Evolutionary conservation across 2,888 invertebrate genomes (phyloP), one percentile per base, ranked within the genome.

Genomic region (Tenthredo scrophulariae): DNA sequence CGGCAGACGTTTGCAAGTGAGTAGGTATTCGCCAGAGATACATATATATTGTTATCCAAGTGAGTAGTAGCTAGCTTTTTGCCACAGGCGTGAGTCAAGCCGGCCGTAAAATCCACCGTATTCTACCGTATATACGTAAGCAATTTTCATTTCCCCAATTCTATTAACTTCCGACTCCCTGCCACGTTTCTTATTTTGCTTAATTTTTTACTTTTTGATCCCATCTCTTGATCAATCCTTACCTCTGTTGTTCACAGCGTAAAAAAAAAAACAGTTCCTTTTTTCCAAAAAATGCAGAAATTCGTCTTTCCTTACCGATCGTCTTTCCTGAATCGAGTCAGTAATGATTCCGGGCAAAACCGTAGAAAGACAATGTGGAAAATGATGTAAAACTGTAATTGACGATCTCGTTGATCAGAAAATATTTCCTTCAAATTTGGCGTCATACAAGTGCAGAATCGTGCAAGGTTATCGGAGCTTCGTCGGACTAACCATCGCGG

Each of bases 1-100:
- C 85, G 87, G 85, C 85, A 85, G 84, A 85, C 84, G 86, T 85
- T 86, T 79, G 75, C 75, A 18, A 65, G 83, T 50, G 83, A 83
- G 70, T 83, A 83, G 84, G 70, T 85, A 82, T 82, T 85, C 85
- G 79, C 85, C 54, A 85, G 85, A 85, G 85, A 70, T 79, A 58
- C 85, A 82, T 72, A 85, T 72, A 83, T 83, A 83, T 83, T 83
- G 83, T 46, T 62, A 37, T 58, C 22, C 83, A 70, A 65, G 83
- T 70, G 83, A 83, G 83, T 67, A 67, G 67, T 40, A 18, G 67
- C 65, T 37, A 43, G 29, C 83, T 40, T 40, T 33, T 46, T 22
- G 67, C 67, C 67, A 22, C 62, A 62, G 83, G 62, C 70, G 46
- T 70, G 67, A 83, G 65, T 70, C 83, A 46, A 37, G 67, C n/a